Base-by-base conservation (phyloP, 2,797 vertebrate genomes). In the Gymnopithys bicolor region DNA sequence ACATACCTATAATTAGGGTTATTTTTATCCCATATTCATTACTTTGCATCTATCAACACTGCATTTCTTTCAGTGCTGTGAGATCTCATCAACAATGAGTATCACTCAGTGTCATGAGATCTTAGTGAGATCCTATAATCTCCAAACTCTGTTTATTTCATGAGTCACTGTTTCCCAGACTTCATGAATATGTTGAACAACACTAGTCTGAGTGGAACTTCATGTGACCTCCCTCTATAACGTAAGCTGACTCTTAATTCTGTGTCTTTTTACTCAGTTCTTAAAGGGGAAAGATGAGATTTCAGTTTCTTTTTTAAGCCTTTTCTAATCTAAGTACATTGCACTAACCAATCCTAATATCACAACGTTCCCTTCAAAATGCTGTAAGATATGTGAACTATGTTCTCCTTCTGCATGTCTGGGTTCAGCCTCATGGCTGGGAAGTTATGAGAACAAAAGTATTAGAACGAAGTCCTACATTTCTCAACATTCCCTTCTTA, bases 21-120 rank as follows among this genome's bases (percentile, higher is more conserved):
- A 94, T 96, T 96, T 94, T 96, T 88, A 78, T 69, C 68, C 22
- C 32, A 2, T 35, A 52, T 70, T 79, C 68, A 80, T 88, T 80
- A 75, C 59, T 71, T 71, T 78, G 39, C 73, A 41, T 94, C 90
- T 88, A 64, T 89, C 87, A 88, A 94, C 82, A 90, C 69, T 91
- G 85, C 53, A 69, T 86, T 93, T 93, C 95, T 94, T 96, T 96
- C 91, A 94, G 62, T 68, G 69, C 49, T 15, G 10, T 32, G 56
- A 62, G 43, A 55, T 70, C 73, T 94, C 80, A 71, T 84, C 69
- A 90, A 55, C 60, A 93, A 45, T 24, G 9, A 45, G 14, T 27
- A 96, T 93, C 90, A 94, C 80, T 94, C 94, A 93, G 85, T 55
- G 63, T 96, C 96, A 96, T 86, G 87, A 94, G 94, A 87, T 81